Percentiles rank a stretch among this genome's conserved stretches.
phyloP scores from a whole-genome alignment of 1,140 invertebrate genomes.

The Drosophila bifasciata region DNA sequence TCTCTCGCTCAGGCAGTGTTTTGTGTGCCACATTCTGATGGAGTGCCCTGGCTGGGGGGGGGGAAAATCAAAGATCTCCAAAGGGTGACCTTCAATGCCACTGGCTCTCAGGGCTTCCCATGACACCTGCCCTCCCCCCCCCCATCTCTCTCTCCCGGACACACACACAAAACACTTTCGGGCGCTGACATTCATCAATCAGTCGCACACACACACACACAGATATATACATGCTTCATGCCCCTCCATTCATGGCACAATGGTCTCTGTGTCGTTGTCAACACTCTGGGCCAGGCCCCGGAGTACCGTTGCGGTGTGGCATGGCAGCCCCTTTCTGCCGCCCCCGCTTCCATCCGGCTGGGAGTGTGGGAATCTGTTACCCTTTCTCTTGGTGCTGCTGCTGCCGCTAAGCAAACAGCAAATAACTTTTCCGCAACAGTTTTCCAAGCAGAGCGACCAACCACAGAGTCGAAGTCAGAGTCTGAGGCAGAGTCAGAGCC shows the following conservation, averaged over 20 bases:
- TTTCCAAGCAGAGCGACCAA: slow-evolving; percentile 46
- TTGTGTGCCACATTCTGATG: slow-evolving; percentile 29
- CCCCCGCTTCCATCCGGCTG: slow-evolving; percentile 3
- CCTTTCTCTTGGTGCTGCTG: slow-evolving; percentile 64
- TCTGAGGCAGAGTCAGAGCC: slow-evolving; percentile 17
- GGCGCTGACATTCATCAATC: slow-evolving; percentile 76
- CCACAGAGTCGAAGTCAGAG: slow-evolving; percentile 49
- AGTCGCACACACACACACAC: slow-evolving; percentile 46
- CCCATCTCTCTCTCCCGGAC: background rate
- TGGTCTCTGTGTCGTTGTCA: slow-evolving; percentile 55
- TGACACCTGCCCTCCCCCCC: slow-evolving; percentile 62
- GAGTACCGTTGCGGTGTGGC: slow-evolving; percentile 28
- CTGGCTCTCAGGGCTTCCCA: slow-evolving; percentile 50
- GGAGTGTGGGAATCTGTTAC: slow-evolving; percentile 81
- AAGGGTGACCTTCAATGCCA: slow-evolving; percentile 37
- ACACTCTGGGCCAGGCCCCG: slow-evolving; percentile 26
- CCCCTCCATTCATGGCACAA: slow-evolving; percentile 57
- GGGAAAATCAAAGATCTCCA: slow-evolving; percentile 5
- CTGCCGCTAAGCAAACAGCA: slow-evolving; percentile 66
- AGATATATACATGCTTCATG: slow-evolving; percentile 36
- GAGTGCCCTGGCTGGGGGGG: slow-evolving; percentile 56
- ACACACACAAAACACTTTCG: slow-evolving; percentile 29
- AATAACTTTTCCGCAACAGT: slow-evolving; percentile 68
- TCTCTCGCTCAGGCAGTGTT: background rate
- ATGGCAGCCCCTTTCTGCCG: slow-evolving; percentile 2